Evolutionary conservation across 2,888 invertebrate genomes (phyloP), one percentile per base, ranked within the genome.

Genomic region (Apamea crenata): DNA sequence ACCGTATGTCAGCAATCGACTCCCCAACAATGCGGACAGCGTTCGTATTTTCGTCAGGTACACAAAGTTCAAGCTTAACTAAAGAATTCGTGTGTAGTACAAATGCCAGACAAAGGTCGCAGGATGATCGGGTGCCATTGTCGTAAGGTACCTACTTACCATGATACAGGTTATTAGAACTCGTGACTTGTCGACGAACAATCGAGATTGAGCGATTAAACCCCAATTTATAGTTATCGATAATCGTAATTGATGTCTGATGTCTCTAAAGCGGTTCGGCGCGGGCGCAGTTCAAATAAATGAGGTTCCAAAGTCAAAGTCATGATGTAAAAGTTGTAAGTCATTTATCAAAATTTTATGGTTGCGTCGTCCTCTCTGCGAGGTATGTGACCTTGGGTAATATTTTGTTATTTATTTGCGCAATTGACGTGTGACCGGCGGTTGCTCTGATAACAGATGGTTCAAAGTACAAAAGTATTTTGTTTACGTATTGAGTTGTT

Each of bases 101-200:
- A 95, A 96, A 96, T 96, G 96, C 93, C 96, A 96, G 92, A 47
- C 90, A 96, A 96, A 96, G 96, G 96, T 95, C 94, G 90, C 84
- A 85, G 84, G 88, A 91, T 92, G 91, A 90, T 88, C 89, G 82
- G 84, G 87, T 88, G 87, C 85, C 88, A 87, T 93, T 91, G 90
- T 92, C 86, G 89, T 91, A 90, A 87, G 70, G 78, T 81, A 81
- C 59, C 18, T 29, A 47, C 59, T 40, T 69, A 67, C 73, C 47
- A 86, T 83, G 80, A 56, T 74, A 81, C 84, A 72, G 82, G 89
- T 89, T 87, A 90, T 91, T 88, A 88, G 85, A 90, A 88, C 90
- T 94, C 94, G 94, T 93, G 93, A 93, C 93, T 93, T 81, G 91
- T 91, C 91, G 87, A 75, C 83, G 87, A 91, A 91, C 88, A 90